These are phyloP conservation scores for Drosophila nebulosa DNA, from an alignment of 1,140 invertebrate species.

Conservation along the genomic window DNA sequence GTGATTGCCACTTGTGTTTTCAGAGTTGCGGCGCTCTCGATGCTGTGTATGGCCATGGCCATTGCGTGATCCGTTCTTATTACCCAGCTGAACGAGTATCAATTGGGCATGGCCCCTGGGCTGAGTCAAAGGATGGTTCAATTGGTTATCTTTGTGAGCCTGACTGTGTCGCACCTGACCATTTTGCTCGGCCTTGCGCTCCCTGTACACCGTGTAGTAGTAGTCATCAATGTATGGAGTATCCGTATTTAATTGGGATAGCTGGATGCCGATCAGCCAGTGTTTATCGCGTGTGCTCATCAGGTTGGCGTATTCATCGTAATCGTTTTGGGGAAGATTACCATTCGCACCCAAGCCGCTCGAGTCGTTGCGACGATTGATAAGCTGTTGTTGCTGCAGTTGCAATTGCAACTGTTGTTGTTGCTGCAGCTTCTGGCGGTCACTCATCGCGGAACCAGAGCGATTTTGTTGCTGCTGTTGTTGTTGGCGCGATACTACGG, in stretches of 20 bases:
- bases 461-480: conserved; percentile 53
- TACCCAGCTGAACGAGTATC: conserved; percentile 74
- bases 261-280: conserved; percentile 95
- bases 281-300: conserved; percentile 96
- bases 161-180: conserved; percentile 82
- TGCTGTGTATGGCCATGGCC: conserved; percentile 57
- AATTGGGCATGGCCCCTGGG: conserved; percentile 80
- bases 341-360: conserved; percentile 58
- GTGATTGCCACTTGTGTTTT: conserved; percentile 59
- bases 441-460: conserved; percentile 20
- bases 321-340: conserved; percentile 71
- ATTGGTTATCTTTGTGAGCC: conserved; percentile 84
- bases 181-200: conserved; percentile 83
- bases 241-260: conserved; percentile 92
- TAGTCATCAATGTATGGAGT: conserved; percentile 93
- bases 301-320: conserved; percentile 92
- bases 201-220: conserved; percentile 89
- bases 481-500: conserved; percentile 55
- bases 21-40: conserved; percentile 83
- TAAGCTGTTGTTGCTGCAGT: conserved; percentile 43
- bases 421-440: conserved; percentile 42
- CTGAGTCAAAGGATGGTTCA: conserved; percentile 83
- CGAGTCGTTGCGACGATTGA: conserved; percentile 32
- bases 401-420: conserved; percentile 26
- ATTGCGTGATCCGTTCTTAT: conserved; percentile 79